Base-by-base conservation (phyloP, 2,797 vertebrate genomes). In the Martes flavigula region DNA sequence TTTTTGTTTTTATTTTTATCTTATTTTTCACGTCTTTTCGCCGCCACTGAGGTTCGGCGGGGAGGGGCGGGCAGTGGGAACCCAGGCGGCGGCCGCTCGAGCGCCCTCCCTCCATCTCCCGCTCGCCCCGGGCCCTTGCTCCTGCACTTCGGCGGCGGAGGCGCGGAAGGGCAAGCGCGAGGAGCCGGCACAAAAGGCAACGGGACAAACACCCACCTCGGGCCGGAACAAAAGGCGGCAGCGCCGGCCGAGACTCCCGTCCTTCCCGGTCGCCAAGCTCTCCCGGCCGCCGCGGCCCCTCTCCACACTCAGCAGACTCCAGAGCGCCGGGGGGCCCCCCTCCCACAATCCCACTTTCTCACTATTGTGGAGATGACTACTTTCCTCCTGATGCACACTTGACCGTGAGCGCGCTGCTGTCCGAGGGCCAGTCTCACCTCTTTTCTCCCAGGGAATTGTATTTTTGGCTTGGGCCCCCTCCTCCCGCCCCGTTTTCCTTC, bases 361-460 rank as follows among this genome's bases (percentile, higher is more conserved):
- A 97, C 87, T 94, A 95, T 92, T 93, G 96, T 95, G 96, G 83
- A 54, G 96, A 87, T 82, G 96, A 85, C 97, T 96, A 98, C 98
- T 98, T 98, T 97, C 78, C 48, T 90, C 87, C 79, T 90, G 58
- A 38, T 68, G 93, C 97, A 93, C 99, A 98, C 98, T 99, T 99
- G 98, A 98, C 98, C 98, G 97, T 93, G 98, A 98, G 98, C 94
- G 98, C 98, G 98, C 56, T 23, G 10, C 54, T 86, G 98, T 98
- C 99, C 99, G 97, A 98, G 98, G 98, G 98, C 98, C 99, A 98
- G 97, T 97, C 97, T 98, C 96, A 96, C 97, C 79, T 98, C 97
- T 97, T 98, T 97, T 93, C 98, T 97, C 96, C 97, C 75, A 7
- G 66, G 82, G 95, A 97, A 96, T 93, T 91, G 56, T 79, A 93